phyloP scores from a whole-genome alignment of 1,140 invertebrate genomes.

The Drosophila albomicans region DNA sequence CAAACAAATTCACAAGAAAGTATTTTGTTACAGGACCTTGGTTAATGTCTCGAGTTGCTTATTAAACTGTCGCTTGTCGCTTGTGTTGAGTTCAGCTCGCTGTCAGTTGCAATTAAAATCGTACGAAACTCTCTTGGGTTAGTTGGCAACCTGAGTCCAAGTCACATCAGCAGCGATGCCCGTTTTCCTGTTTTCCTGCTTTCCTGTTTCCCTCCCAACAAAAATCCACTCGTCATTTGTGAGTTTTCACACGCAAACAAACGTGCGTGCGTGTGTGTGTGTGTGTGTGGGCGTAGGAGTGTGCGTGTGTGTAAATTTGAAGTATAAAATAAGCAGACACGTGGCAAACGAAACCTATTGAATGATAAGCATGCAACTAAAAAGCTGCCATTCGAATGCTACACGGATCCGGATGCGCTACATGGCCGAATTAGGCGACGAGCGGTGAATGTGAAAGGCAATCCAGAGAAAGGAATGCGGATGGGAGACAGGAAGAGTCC shows the following conservation, averaged over 20 bases:
- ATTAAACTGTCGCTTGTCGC: constrained; percentile 38
- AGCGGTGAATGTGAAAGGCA: constrained; percentile 7
- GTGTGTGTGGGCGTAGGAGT: neutral
- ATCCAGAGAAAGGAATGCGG: neutral
- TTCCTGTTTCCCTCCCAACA: neutral
- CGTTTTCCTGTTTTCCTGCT: neutral
- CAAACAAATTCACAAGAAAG: neutral
- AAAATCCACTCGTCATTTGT: constrained; percentile 46
- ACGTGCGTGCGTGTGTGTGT: constrained; percentile 1
- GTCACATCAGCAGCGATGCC: neutral
- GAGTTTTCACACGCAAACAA: constrained; percentile 60
- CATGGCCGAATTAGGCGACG: constrained; percentile 21
- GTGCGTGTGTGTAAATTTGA: constrained; percentile 26
- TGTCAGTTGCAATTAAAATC: constrained; percentile 35
- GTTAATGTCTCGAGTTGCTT: constrained; percentile 28
- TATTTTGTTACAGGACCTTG: constrained; percentile 19
- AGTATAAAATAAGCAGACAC: constrained; percentile 50
- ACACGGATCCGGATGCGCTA: constrained; percentile 17
- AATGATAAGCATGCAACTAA: constrained; percentile 53
- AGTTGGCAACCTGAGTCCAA: constrained; percentile 12
- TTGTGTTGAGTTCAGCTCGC: constrained; percentile 12
- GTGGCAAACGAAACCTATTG: constrained; percentile 46
- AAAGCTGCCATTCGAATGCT: constrained; percentile 17
- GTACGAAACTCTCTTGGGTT: constrained; percentile 16
- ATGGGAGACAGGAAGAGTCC: neutral